A percentile compares a stretch with the other conserved stretches of the same genome.
phyloP scores from a whole-genome alignment of 2,797 vertebrate species.

The Danio tinwini region DNA sequence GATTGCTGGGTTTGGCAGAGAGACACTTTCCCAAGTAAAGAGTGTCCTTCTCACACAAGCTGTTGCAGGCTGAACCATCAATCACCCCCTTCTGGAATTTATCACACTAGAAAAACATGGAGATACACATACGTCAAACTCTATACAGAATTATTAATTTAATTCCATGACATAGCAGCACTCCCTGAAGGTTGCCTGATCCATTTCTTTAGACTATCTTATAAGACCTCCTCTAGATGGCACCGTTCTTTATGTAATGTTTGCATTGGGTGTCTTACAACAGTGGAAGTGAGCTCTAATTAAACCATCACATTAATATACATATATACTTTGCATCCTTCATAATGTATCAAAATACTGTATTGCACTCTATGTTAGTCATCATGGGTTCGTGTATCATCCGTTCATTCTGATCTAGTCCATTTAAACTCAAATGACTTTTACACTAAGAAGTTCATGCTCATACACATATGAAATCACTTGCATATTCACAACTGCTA shows the following conservation, averaged over 20 bases:
- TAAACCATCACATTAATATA: no score
- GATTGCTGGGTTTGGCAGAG: conserved; percentile 88
- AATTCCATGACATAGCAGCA: neutral
- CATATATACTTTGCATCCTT: no score
- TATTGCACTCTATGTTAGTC: no score
- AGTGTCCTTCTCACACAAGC: conserved; percentile 93
- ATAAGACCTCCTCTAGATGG: conserved; percentile 57
- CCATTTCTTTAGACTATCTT: conserved; percentile 24
- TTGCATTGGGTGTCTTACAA: neutral
- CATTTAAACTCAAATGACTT: no score
- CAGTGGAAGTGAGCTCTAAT: neutral
- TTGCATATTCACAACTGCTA: no score
- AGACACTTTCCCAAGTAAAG: conserved; percentile 95
- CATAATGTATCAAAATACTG: no score
- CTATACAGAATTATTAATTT: conserved; percentile 29
- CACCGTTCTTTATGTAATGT: conserved; percentile 39
- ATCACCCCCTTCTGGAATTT: conserved; percentile 94
- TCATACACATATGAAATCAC: no score
- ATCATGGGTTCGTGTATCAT: no score
- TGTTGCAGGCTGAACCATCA: conserved; percentile 93
- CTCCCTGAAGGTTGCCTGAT: conserved; percentile 33
- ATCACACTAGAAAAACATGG: conserved; percentile 83
- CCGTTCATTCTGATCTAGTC: no score
- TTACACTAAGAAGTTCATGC: no score
- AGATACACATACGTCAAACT: conserved; percentile 38